Base-by-base conservation (phyloP, 2,888 invertebrate genomes). In the Mimumesa dahlbomi region DNA sequence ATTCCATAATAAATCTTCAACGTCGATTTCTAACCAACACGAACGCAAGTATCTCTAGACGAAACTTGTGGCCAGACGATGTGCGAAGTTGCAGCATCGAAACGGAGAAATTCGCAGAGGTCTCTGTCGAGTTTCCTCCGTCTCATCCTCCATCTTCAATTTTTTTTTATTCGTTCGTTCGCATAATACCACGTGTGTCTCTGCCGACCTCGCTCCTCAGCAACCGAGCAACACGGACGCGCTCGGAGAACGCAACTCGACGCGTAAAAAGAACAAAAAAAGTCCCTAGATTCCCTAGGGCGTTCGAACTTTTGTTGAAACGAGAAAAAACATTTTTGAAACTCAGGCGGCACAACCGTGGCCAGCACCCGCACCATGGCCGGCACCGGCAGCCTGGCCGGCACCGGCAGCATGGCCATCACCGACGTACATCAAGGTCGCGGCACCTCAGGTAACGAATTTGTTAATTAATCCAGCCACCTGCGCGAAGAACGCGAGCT, bases 311-410 rank as follows among this genome's bases (percentile, higher is more conserved):
- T 14, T 50, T 50, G 36, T 63, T n/a, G n/a, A n/a, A n/a, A n/a
- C n/a, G n/a, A n/a, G 38, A 46, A 45, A 38, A 29, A 58, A n/a
- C 13, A n/a, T 61, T 70, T 77, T 67, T 79, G 57, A 68, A 62
- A 62, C 68, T 74, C 72, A 83, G 83, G 79, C 81, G 19, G 45
- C 59, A 18, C 75, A 78, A 18, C 83, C 74, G 48, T 83, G 75
- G 78, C 69, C 49, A 49, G 59, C 78, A 19, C 69, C 83, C 48
- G 69, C 31, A 25, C 50, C 71, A 43, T 66, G 67, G 29, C 56
- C 59, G 36, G 56, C 65, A 6, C 61, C 77, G 52, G 52, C 52
- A 49, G 43, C 73, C 53, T 72, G 73, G 48, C 54, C 63, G 45
- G 68, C 70, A 5, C 57, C 77, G 50, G 50, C 52, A 49, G 43